Conservation (phyloP, 1,140 invertebrate species). For the Tetragonula clypearis region DNA sequence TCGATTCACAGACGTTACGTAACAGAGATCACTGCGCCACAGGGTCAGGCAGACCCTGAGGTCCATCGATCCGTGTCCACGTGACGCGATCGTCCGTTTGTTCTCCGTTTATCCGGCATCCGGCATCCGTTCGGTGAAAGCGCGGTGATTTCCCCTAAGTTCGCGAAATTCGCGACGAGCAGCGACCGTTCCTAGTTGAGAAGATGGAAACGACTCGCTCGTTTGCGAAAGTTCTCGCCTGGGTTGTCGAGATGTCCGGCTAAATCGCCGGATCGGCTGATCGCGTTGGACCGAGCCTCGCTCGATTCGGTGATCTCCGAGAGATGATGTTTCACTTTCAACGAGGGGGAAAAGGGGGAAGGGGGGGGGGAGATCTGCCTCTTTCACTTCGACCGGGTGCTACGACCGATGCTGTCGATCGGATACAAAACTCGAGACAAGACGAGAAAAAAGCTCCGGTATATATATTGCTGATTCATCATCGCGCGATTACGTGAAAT, state of each 20-base stretch:
- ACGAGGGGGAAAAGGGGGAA: not conserved
- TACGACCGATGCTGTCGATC: constrained; percentile 17
- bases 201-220: constrained; percentile 1
- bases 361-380: not conserved
- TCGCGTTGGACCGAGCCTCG: constrained; percentile 33
- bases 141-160: not conserved
- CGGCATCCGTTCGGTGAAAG: constrained; percentile 29
- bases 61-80: not conserved
- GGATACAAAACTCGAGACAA: not conserved
- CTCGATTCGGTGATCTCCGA: constrained; percentile 31
- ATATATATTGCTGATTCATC: not conserved
- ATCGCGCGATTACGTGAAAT: not conserved
- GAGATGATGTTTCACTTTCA: constrained; percentile 50
- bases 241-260: not conserved
- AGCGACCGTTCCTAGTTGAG: not conserved
- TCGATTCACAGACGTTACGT: not conserved
- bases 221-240: constrained; percentile 49
- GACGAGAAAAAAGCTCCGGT: no score
- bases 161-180: not conserved
- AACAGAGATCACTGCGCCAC: constrained; percentile 30
- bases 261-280: constrained; percentile 1
- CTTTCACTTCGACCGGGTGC: constrained; percentile 38
- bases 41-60: not conserved
- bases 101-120: no score
- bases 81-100: not conserved